These are phyloP conservation scores for Himantopus leucocephalus DNA, from an alignment of 2,113 vertebrate species.

Conservation along the genomic window DNA sequence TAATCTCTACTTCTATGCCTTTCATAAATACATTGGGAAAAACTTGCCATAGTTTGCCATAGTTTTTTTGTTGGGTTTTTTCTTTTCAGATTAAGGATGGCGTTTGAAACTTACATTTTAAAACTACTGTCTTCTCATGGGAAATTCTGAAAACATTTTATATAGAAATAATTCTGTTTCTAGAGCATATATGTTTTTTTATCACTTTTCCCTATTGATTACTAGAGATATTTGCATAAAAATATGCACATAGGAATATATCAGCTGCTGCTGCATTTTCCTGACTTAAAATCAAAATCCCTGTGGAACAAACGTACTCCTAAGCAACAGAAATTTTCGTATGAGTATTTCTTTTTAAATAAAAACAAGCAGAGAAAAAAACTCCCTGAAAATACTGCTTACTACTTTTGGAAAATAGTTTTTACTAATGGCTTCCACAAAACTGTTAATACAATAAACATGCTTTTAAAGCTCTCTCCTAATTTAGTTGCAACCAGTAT, in stretches of 20 bases:
- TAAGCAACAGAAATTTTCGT: constrained; percentile 35
- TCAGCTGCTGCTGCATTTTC: constrained; percentile 32
- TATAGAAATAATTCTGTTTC: constrained; percentile 44
- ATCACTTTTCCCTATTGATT: constrained; percentile 50
- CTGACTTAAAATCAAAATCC: constrained; percentile 47
- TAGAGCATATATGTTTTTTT: constrained; percentile 30
- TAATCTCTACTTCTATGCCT: constrained; percentile 14
- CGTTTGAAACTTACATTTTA: constrained; percentile 2
- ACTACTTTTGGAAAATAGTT: constrained; percentile 36
- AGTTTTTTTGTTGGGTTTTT: background rate
- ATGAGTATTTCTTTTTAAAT: constrained; percentile 9
- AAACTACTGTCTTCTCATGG: constrained; percentile 29
- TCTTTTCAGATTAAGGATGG: background rate
- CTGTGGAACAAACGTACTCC: constrained; percentile 21
- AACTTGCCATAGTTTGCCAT: background rate
- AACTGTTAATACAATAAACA: constrained; percentile 42
- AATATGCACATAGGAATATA: constrained; percentile 19
- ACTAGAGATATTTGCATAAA: constrained; percentile 30
- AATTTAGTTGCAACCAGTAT: constrained; percentile 6
- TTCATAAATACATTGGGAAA: background rate
- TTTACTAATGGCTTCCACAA: constrained; percentile 40
- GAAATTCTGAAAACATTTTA: constrained; percentile 35
- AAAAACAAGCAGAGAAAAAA: constrained; percentile 28
- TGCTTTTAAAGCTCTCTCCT: constrained; percentile 39
- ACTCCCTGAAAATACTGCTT: background rate